A percentile compares a stretch with the other conserved stretches of the same genome.
Conservation (phyloP, 2,797 vertebrate species). For the Petrocephalus schoutedeni region DNA sequence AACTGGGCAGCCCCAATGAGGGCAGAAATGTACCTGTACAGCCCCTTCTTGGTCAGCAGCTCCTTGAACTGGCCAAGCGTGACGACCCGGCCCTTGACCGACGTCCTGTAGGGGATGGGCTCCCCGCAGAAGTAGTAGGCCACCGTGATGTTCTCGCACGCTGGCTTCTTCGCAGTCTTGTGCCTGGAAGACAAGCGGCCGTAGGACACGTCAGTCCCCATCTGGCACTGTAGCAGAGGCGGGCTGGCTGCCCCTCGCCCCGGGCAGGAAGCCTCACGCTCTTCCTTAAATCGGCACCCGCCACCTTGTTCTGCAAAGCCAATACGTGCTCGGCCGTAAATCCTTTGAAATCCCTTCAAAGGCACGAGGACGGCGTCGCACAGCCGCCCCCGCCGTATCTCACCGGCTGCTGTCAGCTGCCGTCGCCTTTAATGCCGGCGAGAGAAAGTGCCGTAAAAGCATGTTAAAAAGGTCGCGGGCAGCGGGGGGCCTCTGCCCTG, state of each 20-base stretch:
- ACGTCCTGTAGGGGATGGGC: conserved; percentile 87
- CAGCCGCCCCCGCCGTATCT: conserved; percentile 3
- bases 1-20: not conserved
- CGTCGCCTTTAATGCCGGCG: not conserved
- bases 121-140: conserved; percentile 95
- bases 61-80: conserved; percentile 95
- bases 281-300: not conserved
- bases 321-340: not conserved
- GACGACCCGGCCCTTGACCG: conserved; percentile 81
- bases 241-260: not conserved
- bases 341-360: conserved; percentile 28
- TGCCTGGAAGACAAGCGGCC: conserved; percentile 56
- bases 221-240: not conserved
- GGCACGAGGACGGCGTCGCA: not conserved
- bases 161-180: conserved; percentile 73
- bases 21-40: conserved; percentile 73
- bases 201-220: not conserved
- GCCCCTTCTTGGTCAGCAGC: conserved; percentile 94
- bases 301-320: conserved; percentile 8
- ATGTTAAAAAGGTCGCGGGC: not conserved
- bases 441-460: not conserved
- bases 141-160: conserved; percentile 83
- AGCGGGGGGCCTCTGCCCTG: conserved; percentile 56
- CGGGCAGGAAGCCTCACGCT: not conserved
- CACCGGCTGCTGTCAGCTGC: not conserved